Evolutionary conservation across 2,888 invertebrate genomes (phyloP).

Genomic region (Tetramorium bicarinatum): DNA sequence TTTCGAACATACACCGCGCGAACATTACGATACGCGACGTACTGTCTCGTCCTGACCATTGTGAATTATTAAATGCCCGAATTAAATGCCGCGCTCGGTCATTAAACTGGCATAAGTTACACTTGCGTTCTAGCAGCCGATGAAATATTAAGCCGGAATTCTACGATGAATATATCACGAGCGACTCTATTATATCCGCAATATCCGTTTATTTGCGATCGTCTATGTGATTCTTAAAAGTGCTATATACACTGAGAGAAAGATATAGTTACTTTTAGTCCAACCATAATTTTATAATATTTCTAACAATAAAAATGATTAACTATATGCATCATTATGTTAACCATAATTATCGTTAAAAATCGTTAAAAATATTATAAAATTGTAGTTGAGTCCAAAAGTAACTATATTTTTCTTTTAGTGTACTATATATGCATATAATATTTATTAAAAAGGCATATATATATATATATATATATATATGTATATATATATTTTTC

Average conservation of each 20-base stretch:
- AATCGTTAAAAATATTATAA: no score
- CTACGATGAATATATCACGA: slow-evolving; percentile 68
- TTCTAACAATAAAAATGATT: no score
- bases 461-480: background rate
- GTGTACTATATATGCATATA: no score
- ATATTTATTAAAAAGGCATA: background rate
- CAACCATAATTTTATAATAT: no score
- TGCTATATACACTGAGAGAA: background rate
- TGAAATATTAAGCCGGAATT: slow-evolving; percentile 74
- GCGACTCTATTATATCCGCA: slow-evolving; percentile 63
- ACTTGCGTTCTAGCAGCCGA: slow-evolving; percentile 51
- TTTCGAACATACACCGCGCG: slow-evolving; percentile 62
- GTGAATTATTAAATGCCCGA: slow-evolving; percentile 75
- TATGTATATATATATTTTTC: background rate
- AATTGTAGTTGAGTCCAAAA: no score
- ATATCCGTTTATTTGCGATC: slow-evolving; percentile 55
- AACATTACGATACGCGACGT: slow-evolving; percentile 56
- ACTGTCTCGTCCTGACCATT: slow-evolving; percentile 52
- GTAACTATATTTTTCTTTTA: no score
- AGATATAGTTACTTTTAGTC: no score
- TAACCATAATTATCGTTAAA: no score
- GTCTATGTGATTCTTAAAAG: slow-evolving; percentile 47
- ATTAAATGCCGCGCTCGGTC: slow-evolving; percentile 72
- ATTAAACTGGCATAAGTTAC: slow-evolving; percentile 70
- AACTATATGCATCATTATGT: no score